Percentiles rank a stretch among this genome's conserved stretches.
phyloP scores from a whole-genome alignment of 1,140 invertebrate genomes.

The Oryzaephilus surinamensis region DNA sequence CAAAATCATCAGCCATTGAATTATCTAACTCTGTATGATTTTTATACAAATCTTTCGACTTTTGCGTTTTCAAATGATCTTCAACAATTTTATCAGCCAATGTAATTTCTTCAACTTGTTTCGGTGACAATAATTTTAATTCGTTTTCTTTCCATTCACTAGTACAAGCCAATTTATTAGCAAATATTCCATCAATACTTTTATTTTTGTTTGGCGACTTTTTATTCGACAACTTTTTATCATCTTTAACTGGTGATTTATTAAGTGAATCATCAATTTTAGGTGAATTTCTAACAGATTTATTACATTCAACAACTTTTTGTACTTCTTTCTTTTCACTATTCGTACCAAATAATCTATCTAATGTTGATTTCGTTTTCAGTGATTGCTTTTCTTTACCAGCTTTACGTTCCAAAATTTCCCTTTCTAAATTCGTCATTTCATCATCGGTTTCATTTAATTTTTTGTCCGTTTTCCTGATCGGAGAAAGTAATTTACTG shows the following conservation, averaged over 20 bases:
- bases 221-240: constrained; percentile 17
- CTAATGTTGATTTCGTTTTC: constrained; percentile 40
- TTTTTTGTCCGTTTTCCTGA: constrained; percentile 61
- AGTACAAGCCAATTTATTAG: constrained; percentile 16
- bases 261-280: constrained; percentile 4
- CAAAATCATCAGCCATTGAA: constrained; percentile 5
- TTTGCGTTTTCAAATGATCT: background rate
- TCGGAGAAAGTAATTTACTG: constrained; percentile 47
- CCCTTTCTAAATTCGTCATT: constrained; percentile 40
- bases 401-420: constrained; percentile 44
- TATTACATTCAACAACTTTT: constrained; percentile 11
- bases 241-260: constrained; percentile 13
- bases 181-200: constrained; percentile 24
- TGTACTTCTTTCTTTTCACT: constrained; percentile 35
- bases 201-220: constrained; percentile 18
- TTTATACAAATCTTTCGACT: background rate
- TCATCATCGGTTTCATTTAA: constrained; percentile 29
- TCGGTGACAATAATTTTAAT: constrained; percentile 6
- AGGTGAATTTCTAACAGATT: constrained; percentile 7
- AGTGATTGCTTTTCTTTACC: constrained; percentile 38
- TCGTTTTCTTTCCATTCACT: constrained; percentile 19
- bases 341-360: constrained; percentile 42
- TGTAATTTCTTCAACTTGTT: constrained; percentile 16
- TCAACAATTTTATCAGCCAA: constrained; percentile 1
- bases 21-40: constrained; percentile 1